A percentile compares a stretch with the other conserved stretches of the same genome.
phyloP scores from a whole-genome alignment of 1,140 invertebrate genomes.

The Formica selysi region DNA sequence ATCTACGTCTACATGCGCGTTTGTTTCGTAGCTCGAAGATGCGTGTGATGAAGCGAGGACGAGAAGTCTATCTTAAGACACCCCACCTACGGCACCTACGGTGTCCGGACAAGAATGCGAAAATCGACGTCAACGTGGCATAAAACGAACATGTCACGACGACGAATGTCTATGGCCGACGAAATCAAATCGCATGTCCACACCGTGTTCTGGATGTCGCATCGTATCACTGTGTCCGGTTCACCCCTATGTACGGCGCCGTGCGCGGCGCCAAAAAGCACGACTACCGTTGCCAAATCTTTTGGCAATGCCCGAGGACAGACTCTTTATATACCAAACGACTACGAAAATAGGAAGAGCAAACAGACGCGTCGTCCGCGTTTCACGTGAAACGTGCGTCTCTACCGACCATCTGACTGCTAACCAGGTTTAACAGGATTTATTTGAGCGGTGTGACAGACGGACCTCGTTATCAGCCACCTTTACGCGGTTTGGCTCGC shows the following conservation, averaged over 20 bases:
- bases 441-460: slow-evolving; percentile 56
- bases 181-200: slow-evolving; percentile 28
- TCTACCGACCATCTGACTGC: slow-evolving; percentile 45
- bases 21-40: neutral
- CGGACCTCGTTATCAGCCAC: slow-evolving; percentile 1
- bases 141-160: slow-evolving; percentile 28
- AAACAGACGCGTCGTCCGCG: slow-evolving; percentile 66
- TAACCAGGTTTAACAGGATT: slow-evolving; percentile 66
- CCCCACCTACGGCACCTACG: slow-evolving; percentile 12
- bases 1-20: neutral
- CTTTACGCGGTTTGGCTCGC: slow-evolving; percentile 17
- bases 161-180: slow-evolving; percentile 15
- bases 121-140: slow-evolving; percentile 17
- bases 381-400: slow-evolving; percentile 66
- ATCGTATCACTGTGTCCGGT: neutral
- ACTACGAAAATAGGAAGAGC: slow-evolving; percentile 79
- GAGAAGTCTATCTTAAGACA: slow-evolving; percentile 57
- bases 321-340: slow-evolving; percentile 75
- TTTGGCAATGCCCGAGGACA: slow-evolving; percentile 80
- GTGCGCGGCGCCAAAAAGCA: slow-evolving; percentile 80
- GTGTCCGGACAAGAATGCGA: neutral
- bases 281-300: slow-evolving; percentile 82
- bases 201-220: slow-evolving; percentile 33
- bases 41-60: slow-evolving; percentile 1
- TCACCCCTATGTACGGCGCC: slow-evolving; percentile 64